Evolutionary conservation across 2,888 invertebrate species (phyloP).

Genomic region (Thysanoteuthis rhombus): DNA sequence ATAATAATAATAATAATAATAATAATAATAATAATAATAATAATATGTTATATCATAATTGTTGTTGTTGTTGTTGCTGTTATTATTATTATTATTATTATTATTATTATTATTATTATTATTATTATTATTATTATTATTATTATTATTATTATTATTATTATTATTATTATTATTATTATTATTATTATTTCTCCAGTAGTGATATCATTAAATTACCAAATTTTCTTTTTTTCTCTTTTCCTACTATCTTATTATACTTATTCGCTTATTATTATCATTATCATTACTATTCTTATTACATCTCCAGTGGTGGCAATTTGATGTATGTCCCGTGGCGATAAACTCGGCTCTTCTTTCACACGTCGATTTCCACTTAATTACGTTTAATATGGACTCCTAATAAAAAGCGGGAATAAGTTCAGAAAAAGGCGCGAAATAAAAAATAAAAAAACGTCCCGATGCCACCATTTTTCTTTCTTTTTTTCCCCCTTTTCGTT

Average conservation of each 20-base stretch:
- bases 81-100: no score
- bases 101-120: no score
- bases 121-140: no score
- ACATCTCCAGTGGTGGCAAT: background rate
- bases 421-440: background rate
- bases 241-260: background rate
- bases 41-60: no score
- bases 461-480: background rate
- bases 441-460: no score
- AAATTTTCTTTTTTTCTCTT: background rate
- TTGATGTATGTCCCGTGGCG: background rate
- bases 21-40: no score
- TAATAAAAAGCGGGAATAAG: background rate
- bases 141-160: no score
- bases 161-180: no score
- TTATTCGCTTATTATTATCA: background rate
- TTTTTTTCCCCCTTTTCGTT: background rate
- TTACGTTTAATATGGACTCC: background rate
- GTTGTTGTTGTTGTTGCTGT: no score
- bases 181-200: no score
- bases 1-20: no score
- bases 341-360: background rate
- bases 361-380: background rate
- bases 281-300: background rate
- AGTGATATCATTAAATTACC: no score